These are phyloP conservation scores for Varanus komodoensis DNA, from an alignment of 2,113 vertebrate species.

Conservation along the genomic window DNA sequence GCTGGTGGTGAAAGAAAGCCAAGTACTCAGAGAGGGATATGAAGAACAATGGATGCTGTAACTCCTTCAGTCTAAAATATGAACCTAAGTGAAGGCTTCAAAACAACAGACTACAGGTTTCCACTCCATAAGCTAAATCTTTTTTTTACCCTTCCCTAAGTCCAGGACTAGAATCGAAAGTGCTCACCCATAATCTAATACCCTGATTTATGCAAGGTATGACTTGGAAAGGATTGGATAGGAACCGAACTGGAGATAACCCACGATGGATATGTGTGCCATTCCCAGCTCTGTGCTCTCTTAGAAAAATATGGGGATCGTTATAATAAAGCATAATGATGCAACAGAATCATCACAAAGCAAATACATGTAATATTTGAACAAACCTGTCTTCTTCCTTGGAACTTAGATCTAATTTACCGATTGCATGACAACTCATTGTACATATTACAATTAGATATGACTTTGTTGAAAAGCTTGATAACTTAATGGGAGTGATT, in stretches of 20 bases:
- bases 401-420: background rate
- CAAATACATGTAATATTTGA: too few species aligned
- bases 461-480: background rate
- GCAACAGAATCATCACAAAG: background rate
- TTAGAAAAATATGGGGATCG: too few species aligned
- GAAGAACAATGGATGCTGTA: too few species aligned
- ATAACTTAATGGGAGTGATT: too few species aligned
- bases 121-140: background rate
- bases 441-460: background rate
- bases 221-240: background rate
- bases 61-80: too few species aligned
- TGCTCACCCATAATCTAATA: background rate
- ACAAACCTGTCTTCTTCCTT: background rate
- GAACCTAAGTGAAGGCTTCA: background rate
- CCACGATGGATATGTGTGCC: background rate
- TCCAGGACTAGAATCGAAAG: background rate
- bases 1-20: too few species aligned
- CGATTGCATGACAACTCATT: background rate
- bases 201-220: background rate
- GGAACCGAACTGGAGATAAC: background rate
- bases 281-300: too few species aligned
- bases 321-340: too few species aligned
- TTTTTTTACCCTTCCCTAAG: background rate
- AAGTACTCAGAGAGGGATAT: too few species aligned
- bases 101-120: background rate